Conservation (phyloP, 92 coral and sea anemone genomes). For the Epizoanthus rinbou region DNA sequence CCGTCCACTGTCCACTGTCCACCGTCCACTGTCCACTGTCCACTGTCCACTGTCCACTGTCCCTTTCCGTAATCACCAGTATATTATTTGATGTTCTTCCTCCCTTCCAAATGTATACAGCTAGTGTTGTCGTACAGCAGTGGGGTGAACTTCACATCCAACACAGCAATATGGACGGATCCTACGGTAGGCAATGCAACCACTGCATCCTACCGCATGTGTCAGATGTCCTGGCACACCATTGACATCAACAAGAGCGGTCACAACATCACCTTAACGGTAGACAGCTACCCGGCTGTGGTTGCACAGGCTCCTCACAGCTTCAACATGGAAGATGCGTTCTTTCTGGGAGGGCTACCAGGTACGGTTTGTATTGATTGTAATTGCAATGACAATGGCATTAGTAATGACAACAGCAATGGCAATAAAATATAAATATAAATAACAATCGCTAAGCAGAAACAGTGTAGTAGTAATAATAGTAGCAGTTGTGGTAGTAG, state of each 20-base stretch:
- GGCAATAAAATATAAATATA: neutral
- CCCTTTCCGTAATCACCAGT: neutral
- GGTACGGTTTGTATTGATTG: neutral
- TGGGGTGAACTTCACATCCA: slow-evolving; percentile 20
- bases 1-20: too few relatives aligned
- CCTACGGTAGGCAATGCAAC: slow-evolving; percentile 21
- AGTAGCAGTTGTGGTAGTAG: too few relatives aligned
- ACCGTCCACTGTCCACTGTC: too few relatives aligned
- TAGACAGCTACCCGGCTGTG: slow-evolving; percentile 18
- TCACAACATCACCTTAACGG: neutral
- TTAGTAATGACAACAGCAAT: neutral
- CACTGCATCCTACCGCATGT: neutral
- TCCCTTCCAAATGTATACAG: neutral
- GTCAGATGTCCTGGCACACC: slow-evolving; percentile 34
- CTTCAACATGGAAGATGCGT: neutral
- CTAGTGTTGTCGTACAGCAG: slow-evolving; percentile 2
- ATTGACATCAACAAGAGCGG: slow-evolving; percentile 7
- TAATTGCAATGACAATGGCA: neutral
- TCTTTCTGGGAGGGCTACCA: slow-evolving; percentile 11
- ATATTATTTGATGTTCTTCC: neutral
- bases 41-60: too few relatives aligned
- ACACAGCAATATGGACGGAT: slow-evolving; percentile 17
- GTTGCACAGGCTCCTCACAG: neutral
- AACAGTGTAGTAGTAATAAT: neutral
- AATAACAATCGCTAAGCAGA: too few relatives aligned